Conservation (phyloP, 2,113 vertebrate genomes). For the Calyptommatus sinebrachiatus region DNA sequence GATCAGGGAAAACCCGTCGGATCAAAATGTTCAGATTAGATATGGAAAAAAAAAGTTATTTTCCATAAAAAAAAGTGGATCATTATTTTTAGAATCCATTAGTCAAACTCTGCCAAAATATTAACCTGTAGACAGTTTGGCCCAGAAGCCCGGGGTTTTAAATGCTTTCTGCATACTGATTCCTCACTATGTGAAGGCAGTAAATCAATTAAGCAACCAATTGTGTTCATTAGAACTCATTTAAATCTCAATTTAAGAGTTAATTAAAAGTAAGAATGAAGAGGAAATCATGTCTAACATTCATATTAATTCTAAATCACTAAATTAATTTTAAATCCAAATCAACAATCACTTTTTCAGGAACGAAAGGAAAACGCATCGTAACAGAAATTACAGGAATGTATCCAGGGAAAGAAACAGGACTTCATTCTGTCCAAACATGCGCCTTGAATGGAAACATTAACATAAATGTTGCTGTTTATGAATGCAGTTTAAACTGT, state of each 20-base stretch:
- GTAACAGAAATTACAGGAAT: background rate
- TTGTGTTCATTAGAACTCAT: constrained; percentile 81
- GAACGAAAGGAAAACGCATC: background rate
- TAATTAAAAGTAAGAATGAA: constrained; percentile 78
- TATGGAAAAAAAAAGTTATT: background rate
- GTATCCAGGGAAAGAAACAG: background rate
- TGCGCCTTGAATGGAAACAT: background rate
- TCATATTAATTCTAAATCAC: constrained; percentile 75
- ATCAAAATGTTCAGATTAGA: background rate
- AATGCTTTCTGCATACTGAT: constrained; percentile 64
- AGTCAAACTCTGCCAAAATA: constrained; percentile 69
- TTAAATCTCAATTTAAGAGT: constrained; percentile 80
- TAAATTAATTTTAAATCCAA: constrained; percentile 70
- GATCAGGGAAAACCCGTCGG: background rate
- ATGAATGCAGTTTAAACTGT: background rate
- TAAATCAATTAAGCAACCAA: constrained; percentile 79
- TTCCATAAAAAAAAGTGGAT: constrained; percentile 20
- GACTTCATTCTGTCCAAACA: background rate
- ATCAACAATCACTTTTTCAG: constrained; percentile 49
- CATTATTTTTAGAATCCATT: constrained; percentile 55
- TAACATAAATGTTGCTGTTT: background rate
- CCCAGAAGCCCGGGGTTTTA: constrained; percentile 49
- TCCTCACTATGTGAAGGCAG: constrained; percentile 64
- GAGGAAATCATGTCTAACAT: constrained; percentile 76
- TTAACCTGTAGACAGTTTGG: constrained; percentile 67